These are phyloP conservation scores for Pogonophryne albipinna DNA, from an alignment of 2,797 vertebrate species.

Conservation along the genomic window DNA sequence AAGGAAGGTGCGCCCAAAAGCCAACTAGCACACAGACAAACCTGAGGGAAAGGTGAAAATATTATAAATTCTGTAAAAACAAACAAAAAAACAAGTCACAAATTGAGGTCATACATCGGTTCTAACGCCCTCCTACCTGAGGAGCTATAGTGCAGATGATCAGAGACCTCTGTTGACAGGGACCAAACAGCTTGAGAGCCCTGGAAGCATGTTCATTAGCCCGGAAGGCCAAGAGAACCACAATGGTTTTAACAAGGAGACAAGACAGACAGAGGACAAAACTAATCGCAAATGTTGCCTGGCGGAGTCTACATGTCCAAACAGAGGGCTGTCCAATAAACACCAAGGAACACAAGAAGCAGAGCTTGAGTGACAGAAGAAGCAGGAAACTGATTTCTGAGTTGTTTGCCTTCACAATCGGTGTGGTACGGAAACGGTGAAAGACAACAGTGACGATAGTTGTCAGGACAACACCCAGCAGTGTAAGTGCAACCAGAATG, in stretches of 20 bases:
- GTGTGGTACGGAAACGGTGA: conserved; percentile 76
- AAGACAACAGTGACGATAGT: conserved; percentile 72
- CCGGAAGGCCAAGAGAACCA: conserved; percentile 82
- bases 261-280: conserved; percentile 86
- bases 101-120: background rate
- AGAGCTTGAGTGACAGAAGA: conserved; percentile 81
- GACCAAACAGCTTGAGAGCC: conserved; percentile 75
- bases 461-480: conserved; percentile 77
- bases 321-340: conserved; percentile 80
- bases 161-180: conserved; percentile 76
- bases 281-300: conserved; percentile 82
- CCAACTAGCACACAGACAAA: conserved; percentile 80
- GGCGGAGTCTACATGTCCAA: conserved; percentile 79
- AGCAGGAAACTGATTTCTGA: conserved; percentile 86
- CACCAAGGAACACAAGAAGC: conserved; percentile 82
- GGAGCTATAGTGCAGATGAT: conserved; percentile 78
- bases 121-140: conserved; percentile 61
- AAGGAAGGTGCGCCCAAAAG: conserved; percentile 74
- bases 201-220: conserved; percentile 64
- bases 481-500: conserved; percentile 72
- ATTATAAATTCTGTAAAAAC: background rate
- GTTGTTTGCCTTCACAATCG: conserved; percentile 85
- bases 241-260: conserved; percentile 84
- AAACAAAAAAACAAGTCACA: background rate
- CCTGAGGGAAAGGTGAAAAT: conserved; percentile 51